Evolutionary conservation across 1,140 invertebrate genomes (phyloP).

Genomic region (Drosophila insularis): DNA sequence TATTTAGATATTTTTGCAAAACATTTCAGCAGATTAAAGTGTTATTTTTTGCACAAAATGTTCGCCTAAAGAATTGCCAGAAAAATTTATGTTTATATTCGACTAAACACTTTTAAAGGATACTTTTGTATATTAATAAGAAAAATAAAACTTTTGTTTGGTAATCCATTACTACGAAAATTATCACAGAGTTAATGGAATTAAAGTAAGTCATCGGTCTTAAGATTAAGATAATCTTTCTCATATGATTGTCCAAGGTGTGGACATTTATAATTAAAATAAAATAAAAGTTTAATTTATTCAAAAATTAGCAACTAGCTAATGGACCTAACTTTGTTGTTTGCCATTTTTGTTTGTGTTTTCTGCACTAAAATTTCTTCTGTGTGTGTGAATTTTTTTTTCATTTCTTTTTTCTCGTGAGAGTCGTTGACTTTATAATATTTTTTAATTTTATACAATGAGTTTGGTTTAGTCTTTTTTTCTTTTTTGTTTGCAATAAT

Average conservation of each 20-base stretch:
- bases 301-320: conserved; percentile 56
- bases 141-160: neutral
- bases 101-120: neutral
- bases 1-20: conserved; percentile 7
- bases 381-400: conserved; percentile 18
- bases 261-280: conserved; percentile 49
- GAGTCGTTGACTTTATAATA: conserved; percentile 8
- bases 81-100: neutral
- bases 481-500: conserved; percentile 42
- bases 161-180: too few relatives aligned
- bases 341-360: conserved; percentile 30
- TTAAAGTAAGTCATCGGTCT: conserved; percentile 18
- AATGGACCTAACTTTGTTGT: conserved; percentile 41
- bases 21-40: conserved; percentile 13
- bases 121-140: neutral
- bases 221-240: conserved; percentile 8
- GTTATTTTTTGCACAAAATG: conserved; percentile 12
- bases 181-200: neutral
- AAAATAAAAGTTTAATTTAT: conserved; percentile 35
- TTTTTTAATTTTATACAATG: conserved; percentile 9
- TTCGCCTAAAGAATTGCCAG: neutral
- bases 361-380: conserved; percentile 15
- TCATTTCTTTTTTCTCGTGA: conserved; percentile 25
- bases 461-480: neutral
- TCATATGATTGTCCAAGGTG: conserved; percentile 14